These are phyloP conservation scores for Lasioglossum leucozonium DNA, from an alignment of 2,888 invertebrate species.

Conservation along the genomic window DNA sequence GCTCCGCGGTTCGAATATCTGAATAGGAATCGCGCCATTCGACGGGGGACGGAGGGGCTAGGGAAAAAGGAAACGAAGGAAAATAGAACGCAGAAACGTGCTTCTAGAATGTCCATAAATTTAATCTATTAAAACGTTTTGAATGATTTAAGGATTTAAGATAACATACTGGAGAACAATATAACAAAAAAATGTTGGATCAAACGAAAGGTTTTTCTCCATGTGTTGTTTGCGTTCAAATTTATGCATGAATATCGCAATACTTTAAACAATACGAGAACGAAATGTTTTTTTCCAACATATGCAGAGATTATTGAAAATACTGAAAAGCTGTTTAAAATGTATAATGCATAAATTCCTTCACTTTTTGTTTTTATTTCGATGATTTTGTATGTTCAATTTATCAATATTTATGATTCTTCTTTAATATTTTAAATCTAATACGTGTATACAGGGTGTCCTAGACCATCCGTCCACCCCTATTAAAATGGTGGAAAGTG, in stretches of 20 bases:
- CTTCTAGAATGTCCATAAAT: conserved; percentile 50
- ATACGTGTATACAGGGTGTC: too few relatives aligned
- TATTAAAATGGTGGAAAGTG: too few relatives aligned
- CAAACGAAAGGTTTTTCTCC: not conserved
- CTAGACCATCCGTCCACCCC: too few relatives aligned
- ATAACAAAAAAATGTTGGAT: not conserved
- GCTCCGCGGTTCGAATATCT: conserved; percentile 80
- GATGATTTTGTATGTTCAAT: not conserved
- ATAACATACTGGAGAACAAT: not conserved
- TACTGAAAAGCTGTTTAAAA: not conserved
- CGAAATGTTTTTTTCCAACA: not conserved
- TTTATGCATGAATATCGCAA: not conserved
- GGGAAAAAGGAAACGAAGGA: conserved; percentile 60
- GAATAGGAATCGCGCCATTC: conserved; percentile 78
- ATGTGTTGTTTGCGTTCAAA: not conserved
- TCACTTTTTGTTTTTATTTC: not conserved
- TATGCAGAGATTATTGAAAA: not conserved
- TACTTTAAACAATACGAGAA: not conserved
- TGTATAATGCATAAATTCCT: not conserved
- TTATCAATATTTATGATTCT: not conserved
- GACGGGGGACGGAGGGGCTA: conserved; percentile 22
- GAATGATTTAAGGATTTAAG: conserved; percentile 51
- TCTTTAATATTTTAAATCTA: not conserved
- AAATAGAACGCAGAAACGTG: conserved; percentile 48
- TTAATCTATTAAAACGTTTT: conserved; percentile 67